phyloP scores from a whole-genome alignment of 1,140 invertebrate genomes.

The Aphelenchoides fujianensis region DNA sequence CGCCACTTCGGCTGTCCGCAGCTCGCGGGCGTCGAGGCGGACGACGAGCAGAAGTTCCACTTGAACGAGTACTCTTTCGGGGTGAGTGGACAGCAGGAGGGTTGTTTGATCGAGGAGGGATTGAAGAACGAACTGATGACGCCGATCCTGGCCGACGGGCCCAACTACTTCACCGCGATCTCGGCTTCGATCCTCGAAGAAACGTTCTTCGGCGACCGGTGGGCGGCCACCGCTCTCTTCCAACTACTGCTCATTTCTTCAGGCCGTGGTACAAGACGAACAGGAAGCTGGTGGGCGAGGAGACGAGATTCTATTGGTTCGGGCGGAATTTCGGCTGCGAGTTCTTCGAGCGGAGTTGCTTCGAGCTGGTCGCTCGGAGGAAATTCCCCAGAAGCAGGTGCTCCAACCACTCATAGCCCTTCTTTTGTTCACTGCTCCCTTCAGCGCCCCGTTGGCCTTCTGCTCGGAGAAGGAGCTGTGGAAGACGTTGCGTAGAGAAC shows the following conservation, averaged over 20 bases:
- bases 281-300: slow-evolving; percentile 25
- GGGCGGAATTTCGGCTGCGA: slow-evolving; percentile 34
- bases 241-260: slow-evolving; percentile 23
- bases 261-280: slow-evolving; percentile 39
- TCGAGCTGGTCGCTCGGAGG: slow-evolving; percentile 20
- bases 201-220: slow-evolving; percentile 34
- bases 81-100: slow-evolving; percentile 15
- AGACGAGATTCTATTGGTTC: slow-evolving; percentile 37
- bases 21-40: slow-evolving; percentile 35
- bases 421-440: neutral
- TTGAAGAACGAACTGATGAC: slow-evolving; percentile 48
- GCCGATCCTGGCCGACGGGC: slow-evolving; percentile 33
- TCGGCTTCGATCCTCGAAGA: slow-evolving; percentile 36
- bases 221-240: neutral
- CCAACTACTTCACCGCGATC: slow-evolving; percentile 41
- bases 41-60: slow-evolving; percentile 41
- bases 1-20: slow-evolving; percentile 34
- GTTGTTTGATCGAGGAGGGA: neutral
- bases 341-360: slow-evolving; percentile 34
- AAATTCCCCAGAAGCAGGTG: too few relatives aligned
- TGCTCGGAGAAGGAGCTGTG: slow-evolving; percentile 21
- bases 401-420: too few relatives aligned
- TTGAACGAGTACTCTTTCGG: slow-evolving; percentile 46
- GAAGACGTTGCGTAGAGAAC: neutral
- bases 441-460: slow-evolving; percentile 14